Percentiles rank a stretch among this genome's conserved stretches.
Evolutionary conservation across 1,140 invertebrate genomes (phyloP).

Genomic region (Eubasilissa regina): DNA sequence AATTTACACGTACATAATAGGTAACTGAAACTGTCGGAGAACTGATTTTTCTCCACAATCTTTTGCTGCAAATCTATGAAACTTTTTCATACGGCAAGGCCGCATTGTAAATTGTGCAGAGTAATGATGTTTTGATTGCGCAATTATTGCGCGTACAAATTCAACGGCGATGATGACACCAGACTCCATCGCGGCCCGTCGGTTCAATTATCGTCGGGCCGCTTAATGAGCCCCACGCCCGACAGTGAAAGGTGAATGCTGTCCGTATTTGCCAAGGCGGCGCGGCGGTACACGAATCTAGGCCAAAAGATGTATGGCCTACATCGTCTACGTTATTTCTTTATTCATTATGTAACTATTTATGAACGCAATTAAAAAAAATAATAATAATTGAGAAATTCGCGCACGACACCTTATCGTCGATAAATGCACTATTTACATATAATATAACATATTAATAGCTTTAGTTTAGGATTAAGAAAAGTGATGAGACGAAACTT

Average conservation of each 20-base stretch:
- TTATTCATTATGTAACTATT: constrained; percentile 17
- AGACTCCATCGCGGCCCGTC: constrained; percentile 20
- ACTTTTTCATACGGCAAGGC: constrained; percentile 33
- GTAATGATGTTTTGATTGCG: constrained; percentile 39
- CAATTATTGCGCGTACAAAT: constrained; percentile 28
- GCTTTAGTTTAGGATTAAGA: no score
- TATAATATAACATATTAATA: no score
- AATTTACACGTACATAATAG: no score
- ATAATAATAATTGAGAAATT: not conserved
- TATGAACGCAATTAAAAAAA: constrained; percentile 5
- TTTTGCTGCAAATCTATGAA: not conserved
- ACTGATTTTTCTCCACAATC: no score
- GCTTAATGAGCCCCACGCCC: constrained; percentile 30
- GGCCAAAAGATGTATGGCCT: constrained; percentile 35
- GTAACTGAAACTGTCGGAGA: no score
- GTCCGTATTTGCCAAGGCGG: constrained; percentile 39
- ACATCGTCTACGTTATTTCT: constrained; percentile 27
- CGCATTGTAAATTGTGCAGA: constrained; percentile 17
- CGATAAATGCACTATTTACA: no score
- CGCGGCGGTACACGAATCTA: constrained; percentile 33
- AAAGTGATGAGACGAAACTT: no score
- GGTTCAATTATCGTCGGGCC: constrained; percentile 22
- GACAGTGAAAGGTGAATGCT: constrained; percentile 40
- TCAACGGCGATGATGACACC: constrained; percentile 34
- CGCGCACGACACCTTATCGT: no score